phyloP scores from a whole-genome alignment of 1,140 invertebrate genomes.

The Drosophila gunungcola region DNA sequence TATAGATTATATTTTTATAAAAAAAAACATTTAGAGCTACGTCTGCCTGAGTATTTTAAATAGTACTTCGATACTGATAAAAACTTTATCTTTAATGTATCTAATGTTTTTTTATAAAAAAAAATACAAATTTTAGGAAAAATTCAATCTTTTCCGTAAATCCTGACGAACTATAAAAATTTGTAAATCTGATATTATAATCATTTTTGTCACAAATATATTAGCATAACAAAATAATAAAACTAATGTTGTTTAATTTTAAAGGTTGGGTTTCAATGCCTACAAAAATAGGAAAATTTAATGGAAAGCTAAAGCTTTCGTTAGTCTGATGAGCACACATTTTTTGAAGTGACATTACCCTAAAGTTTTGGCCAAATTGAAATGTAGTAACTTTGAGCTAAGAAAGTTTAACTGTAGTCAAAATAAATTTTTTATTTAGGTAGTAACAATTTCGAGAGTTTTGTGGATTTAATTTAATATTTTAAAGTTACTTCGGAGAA shows the following conservation, averaged over 20 bases:
- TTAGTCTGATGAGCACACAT: too few species aligned
- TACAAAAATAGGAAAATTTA: too few species aligned
- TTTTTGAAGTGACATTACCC: too few species aligned
- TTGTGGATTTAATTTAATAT: too few species aligned
- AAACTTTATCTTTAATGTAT: slow-evolving; percentile 2
- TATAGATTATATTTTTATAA: slow-evolving; percentile 43
- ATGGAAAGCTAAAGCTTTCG: too few species aligned
- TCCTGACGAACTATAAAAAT: slow-evolving; percentile 7
- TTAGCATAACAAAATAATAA: slow-evolving; percentile 29
- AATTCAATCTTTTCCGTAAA: slow-evolving; percentile 8
- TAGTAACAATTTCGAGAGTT: not conserved
- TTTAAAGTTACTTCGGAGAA: too few species aligned
- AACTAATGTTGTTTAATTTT: not conserved
- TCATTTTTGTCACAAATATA: slow-evolving; percentile 41
- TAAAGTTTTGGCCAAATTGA: too few species aligned
- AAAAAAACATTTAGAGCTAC: slow-evolving; percentile 27
- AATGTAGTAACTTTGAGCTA: too few species aligned
- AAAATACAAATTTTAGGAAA: not conserved
- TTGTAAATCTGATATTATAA: slow-evolving; percentile 13
- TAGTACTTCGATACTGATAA: slow-evolving; percentile 11
- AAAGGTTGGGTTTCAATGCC: too few species aligned
- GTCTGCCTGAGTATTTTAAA: slow-evolving; percentile 43
- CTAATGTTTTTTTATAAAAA: slow-evolving; percentile 18
- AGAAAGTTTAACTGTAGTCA: too few species aligned
- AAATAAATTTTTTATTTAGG: not conserved